Base-by-base conservation (phyloP, 2,113 vertebrate genomes). In the Clarias magur region DNA sequence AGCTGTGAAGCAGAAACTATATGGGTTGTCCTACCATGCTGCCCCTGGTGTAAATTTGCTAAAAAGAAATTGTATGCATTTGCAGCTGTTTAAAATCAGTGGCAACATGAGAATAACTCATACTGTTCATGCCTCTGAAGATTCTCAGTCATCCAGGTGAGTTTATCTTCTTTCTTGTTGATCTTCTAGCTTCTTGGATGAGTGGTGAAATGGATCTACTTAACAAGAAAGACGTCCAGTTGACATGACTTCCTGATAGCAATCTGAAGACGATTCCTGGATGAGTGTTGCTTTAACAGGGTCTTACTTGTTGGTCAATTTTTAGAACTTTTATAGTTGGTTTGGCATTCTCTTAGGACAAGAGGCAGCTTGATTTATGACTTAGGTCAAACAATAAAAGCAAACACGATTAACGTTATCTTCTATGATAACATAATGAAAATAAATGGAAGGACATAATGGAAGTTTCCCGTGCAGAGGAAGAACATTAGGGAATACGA, bases 401-500 rank as follows among this genome's bases (percentile, higher is more conserved):
- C 60, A 56, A 86, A 60, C 65, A 17, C n/a, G 38, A n/a, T 27
- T 23, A 34, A 42, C 4, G 25, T 13, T 42, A 59, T 88, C 42
- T 60, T 21, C 87, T 80, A 80, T 73, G 42, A 9, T 48, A 48
- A 48, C 48, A 8, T 48, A 48, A 48, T 48, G 48, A 0, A 48
- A 48, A 48, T 48, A 48, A 48, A 48, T 16, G 23, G 56, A 16
- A n/a, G 48, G 62, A 34, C 53, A 73, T 54, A 73, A 86, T 78
- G 57, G 25, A 16, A 60, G 0, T 75, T 90, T 91, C 27, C 68
- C 82, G 4, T 12, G 76, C 73, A 63, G 62, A 80, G 59, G 42
- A 9, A 80, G 38, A 89, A 70, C 70, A n/a, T 59, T 48, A 72
- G 34, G 53, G 87, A 68, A 84, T 53, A 86, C 34, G 57, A 59